Evolutionary conservation across 2,888 invertebrate species (phyloP).

Genomic region (Acleris emargana): DNA sequence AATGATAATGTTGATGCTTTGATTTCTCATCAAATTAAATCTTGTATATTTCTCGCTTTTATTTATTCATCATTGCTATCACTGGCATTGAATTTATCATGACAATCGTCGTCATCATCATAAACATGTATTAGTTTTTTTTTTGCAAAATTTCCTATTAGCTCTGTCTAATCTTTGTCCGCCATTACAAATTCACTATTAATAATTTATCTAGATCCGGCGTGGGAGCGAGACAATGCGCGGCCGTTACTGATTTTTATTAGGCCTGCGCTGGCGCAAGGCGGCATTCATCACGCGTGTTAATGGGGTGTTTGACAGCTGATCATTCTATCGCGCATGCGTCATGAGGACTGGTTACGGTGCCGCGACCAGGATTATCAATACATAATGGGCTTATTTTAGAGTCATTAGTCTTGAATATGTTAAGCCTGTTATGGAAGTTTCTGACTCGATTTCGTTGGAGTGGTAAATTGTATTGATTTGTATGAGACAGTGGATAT

Average conservation of each 20-base stretch:
- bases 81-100: not conserved
- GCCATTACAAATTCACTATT: slow-evolving; percentile 80
- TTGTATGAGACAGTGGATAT: not conserved
- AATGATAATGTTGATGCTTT: no score
- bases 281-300: slow-evolving; percentile 45
- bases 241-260: slow-evolving; percentile 69
- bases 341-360: slow-evolving; percentile 15
- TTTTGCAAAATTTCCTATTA: not conserved
- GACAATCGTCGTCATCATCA: not conserved
- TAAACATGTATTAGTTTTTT: not conserved
- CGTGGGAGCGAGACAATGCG: slow-evolving; percentile 77
- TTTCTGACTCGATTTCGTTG: no score
- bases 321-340: slow-evolving; percentile 29
- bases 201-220: slow-evolving; percentile 80
- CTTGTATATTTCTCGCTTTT: no score
- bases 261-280: slow-evolving; percentile 48
- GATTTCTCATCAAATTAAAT: no score
- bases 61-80: not conserved
- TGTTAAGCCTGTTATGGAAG: no score
- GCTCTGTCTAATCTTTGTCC: slow-evolving; percentile 51
- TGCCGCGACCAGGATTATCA: not conserved
- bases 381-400: no score
- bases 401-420: no score
- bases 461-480: no score
- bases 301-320: slow-evolving; percentile 36